Conservation (phyloP, 1,140 invertebrate genomes). For the Stegodyphus mimosarum region DNA sequence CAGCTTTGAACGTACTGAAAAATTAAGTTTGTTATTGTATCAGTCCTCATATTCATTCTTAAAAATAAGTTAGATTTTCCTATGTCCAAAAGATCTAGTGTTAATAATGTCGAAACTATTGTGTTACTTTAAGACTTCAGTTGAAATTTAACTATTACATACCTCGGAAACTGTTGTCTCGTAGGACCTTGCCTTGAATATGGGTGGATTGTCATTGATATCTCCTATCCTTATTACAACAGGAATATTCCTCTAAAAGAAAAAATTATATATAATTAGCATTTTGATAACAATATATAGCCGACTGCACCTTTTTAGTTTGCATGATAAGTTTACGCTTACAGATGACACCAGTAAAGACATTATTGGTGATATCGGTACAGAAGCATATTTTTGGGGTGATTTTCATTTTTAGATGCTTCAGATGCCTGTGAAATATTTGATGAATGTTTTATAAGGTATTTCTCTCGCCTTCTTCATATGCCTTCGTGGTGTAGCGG, state of each 20-base stretch:
- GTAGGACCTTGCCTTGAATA: constrained; percentile 77
- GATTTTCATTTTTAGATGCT: too few relatives aligned
- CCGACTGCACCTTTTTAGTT: not conserved
- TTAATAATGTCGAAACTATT: too few relatives aligned
- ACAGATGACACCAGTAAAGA: not conserved
- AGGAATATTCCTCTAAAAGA: constrained; percentile 77
- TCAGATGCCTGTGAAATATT: too few relatives aligned
- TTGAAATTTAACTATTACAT: constrained; percentile 64
- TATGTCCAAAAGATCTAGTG: too few relatives aligned
- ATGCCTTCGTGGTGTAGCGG: too few relatives aligned
- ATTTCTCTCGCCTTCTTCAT: too few relatives aligned
- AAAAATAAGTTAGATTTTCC: too few relatives aligned
- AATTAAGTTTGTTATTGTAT: too few relatives aligned
- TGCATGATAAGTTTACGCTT: not conserved
- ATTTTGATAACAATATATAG: not conserved
- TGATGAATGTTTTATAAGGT: too few relatives aligned
- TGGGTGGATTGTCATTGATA: constrained; percentile 84
- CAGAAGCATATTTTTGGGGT: not conserved
- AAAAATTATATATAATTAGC: not conserved
- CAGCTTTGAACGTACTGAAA: too few relatives aligned
- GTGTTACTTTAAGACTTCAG: too few relatives aligned
- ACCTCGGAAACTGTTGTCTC: constrained; percentile 88
- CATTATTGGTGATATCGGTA: not conserved
- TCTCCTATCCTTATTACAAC: constrained; percentile 90
- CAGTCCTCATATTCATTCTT: too few relatives aligned